Percentiles rank a stretch among this genome's conserved stretches.
phyloP scores from a whole-genome alignment of 2,113 vertebrate genomes.

The Hippocampus barbouri region DNA sequence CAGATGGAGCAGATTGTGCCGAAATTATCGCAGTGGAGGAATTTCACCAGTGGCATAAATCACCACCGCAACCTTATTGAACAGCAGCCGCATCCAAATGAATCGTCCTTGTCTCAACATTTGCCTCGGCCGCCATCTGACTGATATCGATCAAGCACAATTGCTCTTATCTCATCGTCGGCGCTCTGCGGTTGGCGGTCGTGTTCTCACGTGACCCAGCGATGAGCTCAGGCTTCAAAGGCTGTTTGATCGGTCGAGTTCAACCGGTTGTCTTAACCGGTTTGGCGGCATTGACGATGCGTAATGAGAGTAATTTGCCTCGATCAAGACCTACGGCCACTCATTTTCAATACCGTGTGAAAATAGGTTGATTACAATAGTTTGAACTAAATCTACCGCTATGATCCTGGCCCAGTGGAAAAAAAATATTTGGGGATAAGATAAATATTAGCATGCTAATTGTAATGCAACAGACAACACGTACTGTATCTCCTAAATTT shows the following conservation, averaged over 20 bases:
- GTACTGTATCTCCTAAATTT: no score
- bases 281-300: neutral
- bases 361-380: neutral
- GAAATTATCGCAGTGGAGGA: constrained; percentile 48
- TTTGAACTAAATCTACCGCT: no score
- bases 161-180: neutral
- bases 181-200: neutral
- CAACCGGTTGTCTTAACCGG: neutral
- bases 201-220: neutral
- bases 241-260: neutral
- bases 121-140: constrained; percentile 45
- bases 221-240: neutral
- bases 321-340: neutral
- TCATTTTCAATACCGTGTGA: neutral
- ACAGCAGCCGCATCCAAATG: constrained; percentile 44
- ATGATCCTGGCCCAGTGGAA: neutral
- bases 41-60: constrained; percentile 45
- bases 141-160: constrained; percentile 46
- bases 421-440: no score
- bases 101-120: constrained; percentile 58
- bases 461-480: neutral
- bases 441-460: neutral
- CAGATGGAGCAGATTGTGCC: constrained; percentile 32
- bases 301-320: neutral
- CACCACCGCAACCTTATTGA: constrained; percentile 49